Evolutionary conservation across 2,113 vertebrate genomes (phyloP), one percentile per base, ranked within the genome.

Genomic region (Canis aureus): DNA sequence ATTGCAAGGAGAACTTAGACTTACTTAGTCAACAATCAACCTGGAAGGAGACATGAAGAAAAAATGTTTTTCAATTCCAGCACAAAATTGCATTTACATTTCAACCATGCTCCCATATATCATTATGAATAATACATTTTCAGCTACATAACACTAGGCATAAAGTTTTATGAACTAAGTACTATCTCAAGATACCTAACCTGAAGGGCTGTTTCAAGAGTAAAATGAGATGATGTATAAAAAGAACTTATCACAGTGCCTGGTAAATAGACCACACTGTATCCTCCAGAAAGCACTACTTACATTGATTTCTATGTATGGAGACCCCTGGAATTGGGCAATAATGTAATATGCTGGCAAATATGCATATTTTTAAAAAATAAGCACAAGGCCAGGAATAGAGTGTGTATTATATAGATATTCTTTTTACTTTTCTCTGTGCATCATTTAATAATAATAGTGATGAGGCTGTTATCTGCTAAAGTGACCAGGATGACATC

Each of bases 81-180:
- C 57, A 64, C 5, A 57, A 91, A 97, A 29, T 22, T 85, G 3
- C 60, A 53, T 92, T 85, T 84, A 78, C 78, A 23, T 92, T 95
- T 89, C 43, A 62, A 60, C 60, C 27, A 76, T 27, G 17, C 15
- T 59, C 6, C 4, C 8, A 73, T 73, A 5, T 60, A 71, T 55
- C 32, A 71, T 60, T 43, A 27, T 78, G 78, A 64, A 89, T 69
- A 69, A 79, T 32, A 92, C 62, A 74, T 19, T 80, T 71, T 60
- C 74, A 81, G 27, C 35, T 95, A 11, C 43, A 25, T 95, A 43
- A 53, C 8, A 5, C 5, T 32, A 71, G 43, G 43, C 60, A 92
- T 78, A 19, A 83, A 84, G 32, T 29, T 78, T 89, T 84, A 79
- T 35, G 17, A 84, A 49, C 25, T 32, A 69, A 78, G 3, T 79